Percentiles rank a stretch among this genome's conserved stretches.
These are phyloP conservation scores for Gari tellinella DNA, from an alignment of 2,888 invertebrate genomes.

Conservation along the genomic window DNA sequence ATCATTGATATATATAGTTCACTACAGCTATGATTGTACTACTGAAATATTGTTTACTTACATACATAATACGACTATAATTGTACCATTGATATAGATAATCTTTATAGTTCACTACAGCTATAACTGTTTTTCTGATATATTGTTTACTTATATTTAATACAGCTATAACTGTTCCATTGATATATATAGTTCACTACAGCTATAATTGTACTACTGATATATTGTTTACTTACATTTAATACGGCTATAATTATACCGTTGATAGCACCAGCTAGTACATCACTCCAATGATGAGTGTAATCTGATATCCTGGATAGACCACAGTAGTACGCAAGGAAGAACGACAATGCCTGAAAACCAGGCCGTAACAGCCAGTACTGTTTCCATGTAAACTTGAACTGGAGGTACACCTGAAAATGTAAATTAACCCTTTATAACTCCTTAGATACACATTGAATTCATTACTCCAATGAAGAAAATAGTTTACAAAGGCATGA, in stretches of 20 bases:
- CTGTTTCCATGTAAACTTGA: slow-evolving; percentile 62
- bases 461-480: no score
- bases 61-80: slow-evolving; percentile 56
- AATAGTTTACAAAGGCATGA: no score
- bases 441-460: no score
- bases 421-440: not conserved
- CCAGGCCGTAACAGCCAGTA: slow-evolving; percentile 91
- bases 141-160: slow-evolving; percentile 64
- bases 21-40: no score
- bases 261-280: slow-evolving; percentile 90
- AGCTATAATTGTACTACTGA: no score
- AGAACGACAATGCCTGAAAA: slow-evolving; percentile 92
- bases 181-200: no score
- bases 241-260: slow-evolving; percentile 79
- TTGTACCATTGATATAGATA: slow-evolving; percentile 85
- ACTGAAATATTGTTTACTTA: no score
- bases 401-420: slow-evolving; percentile 71
- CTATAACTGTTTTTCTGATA: no score
- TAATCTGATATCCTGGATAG: slow-evolving; percentile 97
- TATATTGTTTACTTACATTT: slow-evolving; percentile 66
- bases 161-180: slow-evolving; percentile 82
- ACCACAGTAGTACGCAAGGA: slow-evolving; percentile 87
- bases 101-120: no score
- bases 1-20: no score
- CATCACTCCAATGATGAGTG: slow-evolving; percentile 99